phyloP scores from a whole-genome alignment of 2,113 vertebrate species.

The Ceyx margarethae region DNA sequence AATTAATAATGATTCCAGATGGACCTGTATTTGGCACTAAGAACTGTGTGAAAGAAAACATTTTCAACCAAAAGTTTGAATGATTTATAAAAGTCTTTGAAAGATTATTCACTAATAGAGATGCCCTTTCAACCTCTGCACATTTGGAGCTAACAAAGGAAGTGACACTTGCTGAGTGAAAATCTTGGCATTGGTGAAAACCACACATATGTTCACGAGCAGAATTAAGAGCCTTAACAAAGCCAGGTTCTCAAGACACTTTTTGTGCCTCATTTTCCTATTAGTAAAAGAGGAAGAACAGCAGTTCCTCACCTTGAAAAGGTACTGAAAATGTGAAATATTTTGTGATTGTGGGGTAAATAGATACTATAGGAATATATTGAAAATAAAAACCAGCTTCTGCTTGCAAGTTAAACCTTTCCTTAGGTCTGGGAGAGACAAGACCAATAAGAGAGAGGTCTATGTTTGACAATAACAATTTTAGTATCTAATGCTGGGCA shows the following conservation, averaged over 20 bases:
- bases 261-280: neutral
- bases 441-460: neutral
- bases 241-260: neutral
- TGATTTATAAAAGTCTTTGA: constrained; percentile 56
- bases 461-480: neutral
- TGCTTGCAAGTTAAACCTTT: neutral
- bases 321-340: neutral
- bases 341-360: neutral
- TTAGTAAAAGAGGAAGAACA: neutral
- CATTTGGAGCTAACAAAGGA: constrained; percentile 59
- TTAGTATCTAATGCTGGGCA: neutral
- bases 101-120: constrained; percentile 32
- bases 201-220: constrained; percentile 13
- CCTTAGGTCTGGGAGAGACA: neutral
- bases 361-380: neutral
- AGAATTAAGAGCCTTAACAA: neutral
- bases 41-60: constrained; percentile 62
- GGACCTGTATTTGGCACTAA: constrained; percentile 51
- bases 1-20: constrained; percentile 67
- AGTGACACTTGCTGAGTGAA: constrained; percentile 40
- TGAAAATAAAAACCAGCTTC: neutral
- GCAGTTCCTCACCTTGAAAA: constrained; percentile 5
- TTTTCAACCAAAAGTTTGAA: constrained; percentile 61
- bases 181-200: constrained; percentile 42
- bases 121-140: constrained; percentile 54